These are phyloP conservation scores for Pentamera pediparva DNA, from an alignment of 53 echinoderm and acorn worm species.

Conservation along the genomic window DNA sequence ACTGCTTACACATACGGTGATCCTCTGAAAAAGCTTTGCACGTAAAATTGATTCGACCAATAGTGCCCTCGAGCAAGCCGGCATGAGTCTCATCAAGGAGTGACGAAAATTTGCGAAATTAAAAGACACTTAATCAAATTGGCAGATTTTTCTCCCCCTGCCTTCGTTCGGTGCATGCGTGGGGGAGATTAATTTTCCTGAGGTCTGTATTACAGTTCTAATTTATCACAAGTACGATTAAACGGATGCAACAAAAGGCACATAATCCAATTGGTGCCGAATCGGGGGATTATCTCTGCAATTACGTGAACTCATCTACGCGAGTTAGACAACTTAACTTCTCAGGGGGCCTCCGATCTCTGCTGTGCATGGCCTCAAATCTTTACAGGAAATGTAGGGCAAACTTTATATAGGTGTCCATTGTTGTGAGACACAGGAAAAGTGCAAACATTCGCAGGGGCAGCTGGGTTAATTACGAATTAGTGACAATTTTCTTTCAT, in stretches of 20 bases:
- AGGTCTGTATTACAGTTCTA: slow-evolving; percentile 35
- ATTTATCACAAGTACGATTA: slow-evolving; percentile 29
- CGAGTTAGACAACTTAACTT: slow-evolving; percentile 12
- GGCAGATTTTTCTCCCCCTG: no score
- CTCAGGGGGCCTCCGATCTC: slow-evolving; percentile 7
- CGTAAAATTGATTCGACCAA: slow-evolving; percentile 33
- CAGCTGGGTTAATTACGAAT: no score
- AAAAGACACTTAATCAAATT: slow-evolving; percentile 33
- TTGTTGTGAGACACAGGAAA: no score
- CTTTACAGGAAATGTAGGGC: no score
- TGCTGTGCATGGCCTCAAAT: no score
- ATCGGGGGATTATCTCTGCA: slow-evolving; percentile 26
- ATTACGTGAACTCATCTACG: slow-evolving; percentile 18
- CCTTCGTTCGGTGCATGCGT: no score
- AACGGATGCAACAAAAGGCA: slow-evolving; percentile 33
- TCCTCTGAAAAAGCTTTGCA: no score
- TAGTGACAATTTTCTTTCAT: no score
- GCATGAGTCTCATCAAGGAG: neutral
- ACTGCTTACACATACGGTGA: no score
- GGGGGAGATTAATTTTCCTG: slow-evolving; percentile 28
- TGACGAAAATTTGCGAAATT: slow-evolving; percentile 32
- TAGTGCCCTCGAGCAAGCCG: slow-evolving; percentile 12
- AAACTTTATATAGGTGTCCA: no score
- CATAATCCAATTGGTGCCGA: slow-evolving; percentile 22
- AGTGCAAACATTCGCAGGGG: no score